Base-by-base conservation (phyloP, 2,113 vertebrate species). In the Zootoca vivipara region DNA sequence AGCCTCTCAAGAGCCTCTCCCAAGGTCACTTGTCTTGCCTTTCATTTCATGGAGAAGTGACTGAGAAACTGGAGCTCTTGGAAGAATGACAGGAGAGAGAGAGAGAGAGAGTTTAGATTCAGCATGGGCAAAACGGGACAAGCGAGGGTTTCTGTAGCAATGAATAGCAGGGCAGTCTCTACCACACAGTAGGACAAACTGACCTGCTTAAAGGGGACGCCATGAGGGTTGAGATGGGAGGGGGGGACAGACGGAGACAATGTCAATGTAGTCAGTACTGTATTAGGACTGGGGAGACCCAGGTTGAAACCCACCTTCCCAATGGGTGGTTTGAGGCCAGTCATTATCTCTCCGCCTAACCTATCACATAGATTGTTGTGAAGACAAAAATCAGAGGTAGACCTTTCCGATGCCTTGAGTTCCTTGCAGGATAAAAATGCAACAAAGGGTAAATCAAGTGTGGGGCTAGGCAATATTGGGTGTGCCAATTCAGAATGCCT, bases 81-180 rank as follows among this genome's bases (percentile, higher is more conserved):
- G 56, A 10, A 38, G 84, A 78, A 24, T n/a, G 74, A 33, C 5
- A 56, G 0, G 3, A n/a, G 72, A 46, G 79, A 80, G 87, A 46
- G 79, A 80, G 87, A 89, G 46, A 91, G 81, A 62, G 72, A 79
- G 75, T 74, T 77, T 28, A 81, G 85, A n/a, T 64, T 73, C 81
- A 52, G 35, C 33, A 42, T 6, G 33, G 30, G 26, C 40, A 38
- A 18, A 24, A 9, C 52, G 65, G 52, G 46, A 73, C 28, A 77
- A 35, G 69, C 5, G 9, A 70, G 73, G 67, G 46, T 67, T 64
- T 75, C 77, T 77, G 72, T 40, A 85, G 35, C 38, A 40, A 20
- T 20, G 16, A 64, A 77, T 1, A 30, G 72, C 72, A 65, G 56
- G 38, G 4, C 26, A 6, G 2, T 22, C 18, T 12, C 28, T 30